Base-by-base conservation (phyloP, 2,113 vertebrate species). In the Motacilla alba region DNA sequence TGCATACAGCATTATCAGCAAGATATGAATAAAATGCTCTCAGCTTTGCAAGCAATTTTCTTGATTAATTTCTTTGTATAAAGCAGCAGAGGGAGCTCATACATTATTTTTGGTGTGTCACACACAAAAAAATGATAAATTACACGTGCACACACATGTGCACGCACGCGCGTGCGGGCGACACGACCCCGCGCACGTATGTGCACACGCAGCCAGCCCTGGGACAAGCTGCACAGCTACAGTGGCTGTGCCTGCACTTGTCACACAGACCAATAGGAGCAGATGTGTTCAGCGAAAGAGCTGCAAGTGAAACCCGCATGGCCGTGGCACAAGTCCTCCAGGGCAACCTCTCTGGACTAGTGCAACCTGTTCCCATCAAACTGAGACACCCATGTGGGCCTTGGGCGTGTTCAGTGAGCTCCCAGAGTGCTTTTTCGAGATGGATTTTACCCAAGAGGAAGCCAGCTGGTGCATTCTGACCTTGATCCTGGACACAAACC, bases 31-130 rank as follows among this genome's bases (percentile, higher is more conserved):
- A 96, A 95, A 96, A 90, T 14, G 39, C 76, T 93, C 79, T 75
- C 72, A 72, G 90, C 82, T 96, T 94, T 46, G 76, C 86, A 81
- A 95, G 88, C 76, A 93, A 95, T 96, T 94, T 97, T 96, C 83
- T 92, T 96, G 95, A 97, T 96, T 82, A 83, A 91, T 75, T 96
- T 96, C 91, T 96, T 86, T 63, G 30, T 41, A 91, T 75, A 95
- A 95, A 97, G 96, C 98, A 87, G 97, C 77, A 98, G 98, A 97
- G 96, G 98, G 98, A 96, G 98, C 97, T 97, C 97, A 97, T 96
- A 96, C 95, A 95, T 98, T 98, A 96, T 93, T 77, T 97, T 97
- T 97, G 89, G 85, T 96, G 93, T 91, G 92, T 91, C 87, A 93
- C 60, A 93, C 92, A 63, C 80, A 28, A 8, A 93, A 97, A 95